Evolutionary conservation across 1,140 invertebrate species (phyloP), one percentile per base, ranked within the genome.

Genomic region (Zaprionus taronus): DNA sequence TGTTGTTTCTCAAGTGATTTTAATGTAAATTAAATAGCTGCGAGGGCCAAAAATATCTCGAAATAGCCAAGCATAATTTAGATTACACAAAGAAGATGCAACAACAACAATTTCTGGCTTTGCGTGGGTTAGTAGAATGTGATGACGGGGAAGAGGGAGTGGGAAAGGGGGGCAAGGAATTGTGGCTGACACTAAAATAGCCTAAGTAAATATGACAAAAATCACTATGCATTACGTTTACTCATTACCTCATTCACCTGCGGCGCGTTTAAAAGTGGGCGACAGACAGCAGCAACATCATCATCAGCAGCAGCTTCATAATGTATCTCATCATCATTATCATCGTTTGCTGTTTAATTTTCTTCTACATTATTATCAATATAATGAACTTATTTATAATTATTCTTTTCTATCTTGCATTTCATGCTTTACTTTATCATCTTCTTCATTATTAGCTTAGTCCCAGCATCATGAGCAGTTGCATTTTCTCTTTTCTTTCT

Each of bases 11-110:
- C 73, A 38, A 67, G 64, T 79, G 41, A 83, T 79, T 81, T 49
- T 24, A 72, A 68, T 83, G 71, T 84, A 78, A 83, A 84, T 83
- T 78, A 65, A 62, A 77, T 31, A 12, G 71, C 49, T 56, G 41
- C 53, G 55, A 14, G 62, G 61, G 62, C 41, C 41, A 47, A 47
- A 44, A 47, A 47, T 47, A 47, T 47, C 41, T 47, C n/a, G 11
- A 17, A 47, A 47, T 47, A 47, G 41, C 7, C n/a, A 47, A 17
- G n/a, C 41, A 47, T 11, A 17, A 47, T 47, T 47, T 47, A 47
- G 41, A 47, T 47, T 47, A 47, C 41, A 47, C 41, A 47, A 17
- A 47, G 41, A 7, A 3, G 7, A 38, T 5, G 14, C 2, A 47
- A 20, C 14, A 15, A n/a, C 38, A 41, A 41, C n/a, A 47, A 17